Evolutionary conservation across 2,113 vertebrate species (phyloP), one percentile per base, ranked within the genome.

Genomic region (Phylloscopus whistleri): DNA sequence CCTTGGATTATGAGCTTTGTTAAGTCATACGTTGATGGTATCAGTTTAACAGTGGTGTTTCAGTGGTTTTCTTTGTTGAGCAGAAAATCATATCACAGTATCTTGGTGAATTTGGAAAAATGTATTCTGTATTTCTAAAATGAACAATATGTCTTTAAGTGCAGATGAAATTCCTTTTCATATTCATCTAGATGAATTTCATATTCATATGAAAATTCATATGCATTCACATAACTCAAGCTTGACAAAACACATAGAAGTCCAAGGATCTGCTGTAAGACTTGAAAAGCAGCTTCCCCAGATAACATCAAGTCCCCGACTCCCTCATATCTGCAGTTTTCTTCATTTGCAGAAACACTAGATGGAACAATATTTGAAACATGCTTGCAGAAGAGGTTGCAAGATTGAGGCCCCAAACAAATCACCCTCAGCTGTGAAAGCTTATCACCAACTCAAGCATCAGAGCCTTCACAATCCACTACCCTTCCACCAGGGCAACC

Each of bases 191-290:
- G 37, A 67, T 74, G 16, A 70, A 88, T 90, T 96, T 93, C 79
- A 84, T 86, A 90, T 92, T 96, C 70, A 76, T 66, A 49, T 79
- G 90, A 96, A 96, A 92, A 93, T 90, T 88, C 80, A 77, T 89
- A 48, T 80, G 52, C 68, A 56, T 88, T 93, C 73, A 75, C n/a
- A 84, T 94, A 82, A 91, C 82, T 95, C 73, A 87, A 87, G 41
- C 81, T 92, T 75, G 69, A 89, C 37, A 89, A 84, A 94, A 68
- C 44, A 78, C 37, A 24, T 39, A n/a, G 3, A 33, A 72, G n/a
- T 89, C 77, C 87, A 91, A 91, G n/a, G 81, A 95, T 91, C 60
- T 95, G 69, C 84, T 84, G 48, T 75, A 72, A 84, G 70, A 24
- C 49, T 91, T 78, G 73, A 87, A 81, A 91, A 91, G 31, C 69